Conservation (phyloP, 2,888 invertebrate species). For the Clunio marinus region DNA sequence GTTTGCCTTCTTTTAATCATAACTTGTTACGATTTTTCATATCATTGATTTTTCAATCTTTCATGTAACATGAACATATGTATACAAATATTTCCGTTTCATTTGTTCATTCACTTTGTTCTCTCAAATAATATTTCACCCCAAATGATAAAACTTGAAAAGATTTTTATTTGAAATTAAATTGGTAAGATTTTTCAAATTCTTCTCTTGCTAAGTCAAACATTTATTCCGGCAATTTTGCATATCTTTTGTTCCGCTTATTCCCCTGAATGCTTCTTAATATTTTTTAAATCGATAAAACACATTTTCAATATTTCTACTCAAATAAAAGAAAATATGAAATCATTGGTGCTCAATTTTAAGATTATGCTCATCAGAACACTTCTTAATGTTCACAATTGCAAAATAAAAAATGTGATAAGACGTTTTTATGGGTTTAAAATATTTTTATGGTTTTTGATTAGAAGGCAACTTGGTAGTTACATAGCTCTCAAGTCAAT, state of each 20-base stretch:
- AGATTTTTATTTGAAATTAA: conserved; percentile 37
- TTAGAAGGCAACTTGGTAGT: conserved; percentile 19
- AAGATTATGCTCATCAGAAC: conserved; percentile 36
- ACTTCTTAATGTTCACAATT: conserved; percentile 32
- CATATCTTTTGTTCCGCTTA: conserved; percentile 8
- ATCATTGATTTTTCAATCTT: conserved; percentile 37
- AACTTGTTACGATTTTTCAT: too few species aligned
- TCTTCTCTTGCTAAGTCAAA: conserved; percentile 22
- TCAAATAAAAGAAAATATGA: conserved; percentile 13
- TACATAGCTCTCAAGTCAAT: too few species aligned
- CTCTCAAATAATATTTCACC: conserved; percentile 18
- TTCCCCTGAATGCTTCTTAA: background rate
- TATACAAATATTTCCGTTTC: conserved; percentile 38
- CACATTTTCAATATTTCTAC: conserved; percentile 35
- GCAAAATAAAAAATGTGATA: conserved; percentile 37
- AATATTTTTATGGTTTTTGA: conserved; percentile 39
- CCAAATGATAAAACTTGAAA: conserved; percentile 10
- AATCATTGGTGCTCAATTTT: conserved; percentile 32
- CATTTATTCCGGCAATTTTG: conserved; percentile 26
- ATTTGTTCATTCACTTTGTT: conserved; percentile 35
- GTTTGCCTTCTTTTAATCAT: too few species aligned
- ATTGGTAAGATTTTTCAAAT: conserved; percentile 36
- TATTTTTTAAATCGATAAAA: conserved; percentile 35
- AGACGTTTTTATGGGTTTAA: conserved; percentile 37
- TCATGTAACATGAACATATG: conserved; percentile 28